These are phyloP conservation scores for Drosophila simulans DNA, from an alignment of 1,140 invertebrate genomes.

Conservation along the genomic window DNA sequence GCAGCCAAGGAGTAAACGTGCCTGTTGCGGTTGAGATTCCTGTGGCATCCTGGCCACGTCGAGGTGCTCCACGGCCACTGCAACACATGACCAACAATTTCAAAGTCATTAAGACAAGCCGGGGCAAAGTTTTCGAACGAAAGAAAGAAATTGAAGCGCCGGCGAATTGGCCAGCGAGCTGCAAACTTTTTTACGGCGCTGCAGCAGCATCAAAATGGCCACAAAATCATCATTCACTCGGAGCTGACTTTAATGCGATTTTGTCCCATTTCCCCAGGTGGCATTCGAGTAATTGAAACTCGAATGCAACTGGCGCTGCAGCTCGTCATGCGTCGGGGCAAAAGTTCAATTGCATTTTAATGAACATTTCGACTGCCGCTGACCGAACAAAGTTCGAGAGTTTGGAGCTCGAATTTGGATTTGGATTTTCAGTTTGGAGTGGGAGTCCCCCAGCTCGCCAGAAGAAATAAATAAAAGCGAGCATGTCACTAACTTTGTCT, in stretches of 20 bases:
- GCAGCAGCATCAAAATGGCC: conserved; percentile 40
- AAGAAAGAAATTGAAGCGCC: conserved; percentile 19
- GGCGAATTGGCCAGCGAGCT: conserved; percentile 20
- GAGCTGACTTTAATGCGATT: conserved; percentile 53
- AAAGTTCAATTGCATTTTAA: conserved; percentile 71
- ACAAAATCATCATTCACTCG: conserved; percentile 60
- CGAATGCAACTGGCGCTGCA: conserved; percentile 36
- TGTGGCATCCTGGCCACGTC: conserved; percentile 38
- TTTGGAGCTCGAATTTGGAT: background rate
- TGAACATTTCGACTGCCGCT: conserved; percentile 49
- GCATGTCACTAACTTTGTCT: conserved; percentile 48
- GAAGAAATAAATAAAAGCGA: conserved; percentile 58
- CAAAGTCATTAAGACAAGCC: conserved; percentile 69
- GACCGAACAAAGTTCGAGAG: conserved; percentile 30
- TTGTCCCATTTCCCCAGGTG: conserved; percentile 31
- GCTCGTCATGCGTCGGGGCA: conserved; percentile 28
- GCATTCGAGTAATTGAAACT: conserved; percentile 61
- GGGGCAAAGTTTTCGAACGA: conserved; percentile 36
- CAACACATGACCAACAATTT: conserved; percentile 52
- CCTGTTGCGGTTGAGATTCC: conserved; percentile 20
- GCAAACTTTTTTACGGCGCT: conserved; percentile 32
- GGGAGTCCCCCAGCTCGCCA: conserved; percentile 4
- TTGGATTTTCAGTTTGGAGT: background rate
- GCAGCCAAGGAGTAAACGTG: conserved; percentile 31
- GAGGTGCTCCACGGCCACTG: conserved; percentile 13